Base-by-base conservation (phyloP, 2,888 invertebrate genomes). In the Phymatocera aterrima region DNA sequence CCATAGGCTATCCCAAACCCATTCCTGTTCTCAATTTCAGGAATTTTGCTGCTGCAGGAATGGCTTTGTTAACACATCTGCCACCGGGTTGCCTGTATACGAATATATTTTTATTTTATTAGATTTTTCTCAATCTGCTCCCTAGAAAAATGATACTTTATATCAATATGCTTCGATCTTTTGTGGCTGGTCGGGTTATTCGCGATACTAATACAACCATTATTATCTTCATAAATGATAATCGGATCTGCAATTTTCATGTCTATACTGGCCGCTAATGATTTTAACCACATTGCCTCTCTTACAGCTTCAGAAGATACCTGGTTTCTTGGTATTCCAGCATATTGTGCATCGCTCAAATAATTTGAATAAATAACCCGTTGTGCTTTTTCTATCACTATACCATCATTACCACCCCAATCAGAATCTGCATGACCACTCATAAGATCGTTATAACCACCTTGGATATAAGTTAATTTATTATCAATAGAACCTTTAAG, bases 91-190 rank as follows among this genome's bases (percentile, higher is more conserved):
- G 91, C 91, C 84, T 92, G 89, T 70, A 1, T 84, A 91, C 92
- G 86, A 92, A 92, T 90, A 92, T 92, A 90, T 91, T 91, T 90
- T 91, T 91, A 86, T 92, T 91, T 92, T 91, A 92, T 92, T 91
- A 92, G 86, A 60, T 80, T 34, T 84, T n/a, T 82, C 60, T 83
- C 82, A 5, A 84, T 77, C 80, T 84, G 80, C 51, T 84, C 79
- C 74, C 81, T 64, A 28, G 82, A 77, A 61, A 82, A 82, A 80
- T 83, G 83, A 82, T 84, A 83, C 61, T 87, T 86, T 28, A 86
- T 87, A 78, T 88, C 86, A 72, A 88, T 87, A 79, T 87, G 84
- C 81, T 88, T 85, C 78, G 86, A 83, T 81, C 85, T 80, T 57
- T 82, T 81, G 51, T 81, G 72, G 46, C 57, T 87, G 85, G 79